phyloP scores from a whole-genome alignment of 1,140 invertebrate genomes.

The Acyrthosiphon pisum region DNA sequence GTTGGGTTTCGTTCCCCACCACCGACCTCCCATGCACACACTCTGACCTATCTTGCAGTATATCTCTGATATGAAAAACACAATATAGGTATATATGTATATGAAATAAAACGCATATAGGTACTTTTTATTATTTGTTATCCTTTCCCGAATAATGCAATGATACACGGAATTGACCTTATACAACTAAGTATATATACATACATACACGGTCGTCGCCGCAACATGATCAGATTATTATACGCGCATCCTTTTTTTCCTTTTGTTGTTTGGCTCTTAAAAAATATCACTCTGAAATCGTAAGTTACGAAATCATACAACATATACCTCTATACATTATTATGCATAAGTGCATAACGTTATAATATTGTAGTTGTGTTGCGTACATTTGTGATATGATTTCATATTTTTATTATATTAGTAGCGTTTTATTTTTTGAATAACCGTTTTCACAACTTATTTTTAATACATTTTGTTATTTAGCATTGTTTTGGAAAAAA shows the following conservation, averaged over 20 bases:
- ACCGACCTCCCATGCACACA: not conserved
- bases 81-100: not conserved
- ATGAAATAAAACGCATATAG: not conserved
- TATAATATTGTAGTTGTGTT: not conserved
- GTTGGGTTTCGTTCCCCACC: not conserved
- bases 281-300: not conserved
- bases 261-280: not conserved
- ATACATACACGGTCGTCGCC: not conserved
- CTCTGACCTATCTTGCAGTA: not conserved
- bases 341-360: not conserved
- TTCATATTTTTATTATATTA: not conserved
- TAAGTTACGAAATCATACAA: not conserved
- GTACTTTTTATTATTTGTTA: slow-evolving; percentile 41
- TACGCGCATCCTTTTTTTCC: not conserved
- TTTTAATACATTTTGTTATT: not conserved
- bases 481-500: not conserved
- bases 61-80: not conserved
- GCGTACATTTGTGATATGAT: not conserved
- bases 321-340: not conserved
- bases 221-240: slow-evolving; percentile 1
- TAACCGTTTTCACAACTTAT: not conserved
- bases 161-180: slow-evolving; percentile 5
- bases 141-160: slow-evolving; percentile 13
- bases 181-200: not conserved
- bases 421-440: not conserved